phyloP scores from a whole-genome alignment of 2,797 vertebrate genomes.

The Numenius phaeopus region DNA sequence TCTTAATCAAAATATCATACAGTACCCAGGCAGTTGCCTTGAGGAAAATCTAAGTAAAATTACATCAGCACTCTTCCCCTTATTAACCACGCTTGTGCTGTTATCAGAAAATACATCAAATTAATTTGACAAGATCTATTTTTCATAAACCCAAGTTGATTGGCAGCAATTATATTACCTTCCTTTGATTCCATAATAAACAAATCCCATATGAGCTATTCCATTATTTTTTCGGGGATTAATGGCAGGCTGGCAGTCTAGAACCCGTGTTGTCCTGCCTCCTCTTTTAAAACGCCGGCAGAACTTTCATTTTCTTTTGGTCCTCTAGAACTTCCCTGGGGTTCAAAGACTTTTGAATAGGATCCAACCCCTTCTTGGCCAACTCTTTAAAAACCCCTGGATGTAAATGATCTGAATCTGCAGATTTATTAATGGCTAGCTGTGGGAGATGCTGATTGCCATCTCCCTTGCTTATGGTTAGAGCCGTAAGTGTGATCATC shows the following conservation, averaged over 20 bases:
- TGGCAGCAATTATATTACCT: conserved; percentile 75
- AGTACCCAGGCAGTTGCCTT: conserved; percentile 63
- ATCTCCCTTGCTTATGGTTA: conserved; percentile 69
- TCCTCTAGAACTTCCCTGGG: conserved; percentile 64
- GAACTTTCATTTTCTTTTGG: conserved; percentile 16
- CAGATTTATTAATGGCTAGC: conserved; percentile 73
- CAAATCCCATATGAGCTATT: conserved; percentile 49
- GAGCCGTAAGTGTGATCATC: conserved; percentile 53
- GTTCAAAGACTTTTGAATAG: conserved; percentile 15
- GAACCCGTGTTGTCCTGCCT: background rate
- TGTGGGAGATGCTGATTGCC: conserved; percentile 74
- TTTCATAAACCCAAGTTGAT: conserved; percentile 73
- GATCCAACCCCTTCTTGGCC: conserved; percentile 28
- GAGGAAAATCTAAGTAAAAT: conserved; percentile 62
- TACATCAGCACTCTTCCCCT: conserved; percentile 74
- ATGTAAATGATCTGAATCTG: conserved; percentile 70
- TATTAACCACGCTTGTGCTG: conserved; percentile 67
- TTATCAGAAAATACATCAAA: conserved; percentile 74
- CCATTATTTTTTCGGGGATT: conserved; percentile 41
- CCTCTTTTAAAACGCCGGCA: background rate
- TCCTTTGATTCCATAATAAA: conserved; percentile 70
- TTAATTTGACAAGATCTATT: conserved; percentile 77
- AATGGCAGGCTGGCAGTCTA: conserved; percentile 45
- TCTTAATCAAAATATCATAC: conserved; percentile 66
- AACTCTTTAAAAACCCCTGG: conserved; percentile 25